Evolutionary conservation across 2,888 invertebrate genomes (phyloP), one percentile per base, ranked within the genome.

Genomic region (Heliconius erato): DNA sequence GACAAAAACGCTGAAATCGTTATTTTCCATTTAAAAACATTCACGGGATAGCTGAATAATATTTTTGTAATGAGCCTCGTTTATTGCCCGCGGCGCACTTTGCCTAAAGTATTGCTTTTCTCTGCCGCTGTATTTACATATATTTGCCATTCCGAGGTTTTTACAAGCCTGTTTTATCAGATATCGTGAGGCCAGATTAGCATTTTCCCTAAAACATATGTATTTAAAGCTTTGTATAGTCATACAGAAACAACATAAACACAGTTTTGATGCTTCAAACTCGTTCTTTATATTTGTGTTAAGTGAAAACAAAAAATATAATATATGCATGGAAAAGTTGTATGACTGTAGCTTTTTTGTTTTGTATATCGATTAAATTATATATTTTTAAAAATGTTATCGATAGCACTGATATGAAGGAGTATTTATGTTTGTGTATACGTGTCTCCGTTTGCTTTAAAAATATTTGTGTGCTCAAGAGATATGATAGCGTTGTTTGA

Each of bases 1-100:
- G 40, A 84, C 74, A 82, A 86, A 83, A 72, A 83, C 54, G 59
- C 69, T 77, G 59, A 87, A 88, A 86, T 86, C 85, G 85, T 79
- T 84, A 84, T 86, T 86, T 86, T 86, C 84, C 86, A 86, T 87
- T 87, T 86, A 86, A 86, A 78, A 87, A 82, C 84, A 83, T 85
- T 86, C 85, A 79, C 85, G 86, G 86, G 85, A 86, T 87, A 87
- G 85, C 84, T 86, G 87, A 88, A 89, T 88, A 88, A 88, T 88
- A 88, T 88, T 86, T 87, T 84, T 86, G 87, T 88, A 88, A 88
- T 87, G 87, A 88, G 86, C 79, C 78, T 84, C 87, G 85, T 88
- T 88, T 88, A 88, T 88, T 86, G 87, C 85, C 82, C 83, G 82
- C 84, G 83, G 86, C 85, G 87, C 84, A 86, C 85, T 88, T 86